phyloP scores from a whole-genome alignment of 35 echinoderm and acorn worm genomes.

The Apostichopus japonicus region DNA sequence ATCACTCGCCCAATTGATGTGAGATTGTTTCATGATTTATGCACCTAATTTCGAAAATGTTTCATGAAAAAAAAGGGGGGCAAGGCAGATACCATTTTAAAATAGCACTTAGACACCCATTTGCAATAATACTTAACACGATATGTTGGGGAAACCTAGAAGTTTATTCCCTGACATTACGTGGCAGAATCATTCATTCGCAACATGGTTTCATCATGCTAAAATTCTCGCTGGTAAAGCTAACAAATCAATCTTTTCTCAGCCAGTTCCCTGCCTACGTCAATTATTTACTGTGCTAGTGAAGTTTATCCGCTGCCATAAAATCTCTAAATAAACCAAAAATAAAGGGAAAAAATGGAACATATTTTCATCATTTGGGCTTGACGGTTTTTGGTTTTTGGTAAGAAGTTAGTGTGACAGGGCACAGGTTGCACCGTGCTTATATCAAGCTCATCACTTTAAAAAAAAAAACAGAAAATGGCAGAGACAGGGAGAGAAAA shows the following conservation, averaged over 20 bases:
- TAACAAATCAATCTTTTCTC: constrained; percentile 31
- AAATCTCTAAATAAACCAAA: constrained; percentile 56
- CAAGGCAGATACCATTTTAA: constrained; percentile 47
- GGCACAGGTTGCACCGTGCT: constrained; percentile 33
- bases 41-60: constrained; percentile 50
- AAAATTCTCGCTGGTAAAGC: constrained; percentile 43
- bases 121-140: constrained; percentile 56
- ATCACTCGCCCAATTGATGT: constrained; percentile 44
- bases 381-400: constrained; percentile 13
- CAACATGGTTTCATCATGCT: constrained; percentile 51
- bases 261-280: constrained; percentile 16
- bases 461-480: neutral
- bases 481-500: neutral
- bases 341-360: constrained; percentile 46
- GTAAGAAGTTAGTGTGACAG: constrained; percentile 23
- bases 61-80: constrained; percentile 44
- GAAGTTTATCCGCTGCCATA: constrained; percentile 52
- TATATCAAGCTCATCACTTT: constrained; percentile 30
- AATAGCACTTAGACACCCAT: constrained; percentile 56
- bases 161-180: constrained; percentile 37
- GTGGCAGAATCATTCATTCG: constrained; percentile 24
- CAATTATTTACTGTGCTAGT: constrained; percentile 49
- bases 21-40: constrained; percentile 41
- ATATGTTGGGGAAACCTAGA: constrained; percentile 23
- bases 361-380: constrained; percentile 51